Base-by-base conservation (phyloP, 2,888 invertebrate species). In the Cephus rjabovi region DNA sequence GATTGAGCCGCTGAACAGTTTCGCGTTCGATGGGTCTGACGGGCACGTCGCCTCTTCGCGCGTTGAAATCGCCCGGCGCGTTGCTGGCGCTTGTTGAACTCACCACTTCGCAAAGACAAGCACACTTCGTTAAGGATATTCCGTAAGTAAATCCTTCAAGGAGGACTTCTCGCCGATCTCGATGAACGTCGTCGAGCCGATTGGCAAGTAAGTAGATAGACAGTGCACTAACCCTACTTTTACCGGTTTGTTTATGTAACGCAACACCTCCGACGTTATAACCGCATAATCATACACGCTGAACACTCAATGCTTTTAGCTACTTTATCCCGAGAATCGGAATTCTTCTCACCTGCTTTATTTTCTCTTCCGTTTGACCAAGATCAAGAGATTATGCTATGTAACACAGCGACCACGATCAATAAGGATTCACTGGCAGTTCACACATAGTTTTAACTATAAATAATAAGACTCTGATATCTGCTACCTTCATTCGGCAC, bases 211-310 rank as follows among this genome's bases (percentile, higher is more conserved):
- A 56, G 56, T 23, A 56, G 40, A 56, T 56, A 40, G 40, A 40
- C 40, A 40, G 56, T 56, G 56, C 56, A 56, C 56, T 56, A 56
- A 56, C 56, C 31, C 34, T 37, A 34, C 37, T 74, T 75, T 75
- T 76, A 79, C 81, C 82, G 82, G 82, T 79, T 79, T 79, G 82
- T 82, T 82, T 82, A 79, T 80, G 80, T 82, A 83, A 84, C 79
- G 77, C 79, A 78, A 81, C 85, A 85, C 85, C 81, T 82, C 79
- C 80, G 81, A 79, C 82, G 81, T 84, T 83, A 84, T 82, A 83
- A 81, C 81, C 82, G 82, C 81, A 79, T 84, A 79, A 80, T 76
- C 75, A n/a, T 56, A 56, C 56, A 56, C 56, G 56, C 56, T 23
- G 56, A 56, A 56, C 56, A 56, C 56, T 56, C 56, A 56, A 56